Conservation (phyloP, 2,888 invertebrate species). For the Lasioglossum malachurum region DNA sequence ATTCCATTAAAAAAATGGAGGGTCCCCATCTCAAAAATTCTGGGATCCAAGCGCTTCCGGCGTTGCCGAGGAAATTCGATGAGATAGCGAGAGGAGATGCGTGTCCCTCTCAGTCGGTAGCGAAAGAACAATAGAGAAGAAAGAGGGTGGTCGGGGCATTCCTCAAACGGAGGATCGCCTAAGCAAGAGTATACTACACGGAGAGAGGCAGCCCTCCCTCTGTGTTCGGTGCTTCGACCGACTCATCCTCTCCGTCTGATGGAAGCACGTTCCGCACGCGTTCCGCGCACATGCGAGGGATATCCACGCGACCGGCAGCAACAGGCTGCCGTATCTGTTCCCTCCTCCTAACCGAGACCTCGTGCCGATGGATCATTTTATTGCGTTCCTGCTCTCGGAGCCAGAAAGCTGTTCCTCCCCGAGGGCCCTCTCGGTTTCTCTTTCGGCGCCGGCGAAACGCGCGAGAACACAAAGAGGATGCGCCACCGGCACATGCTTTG, state of each 20-base stretch:
- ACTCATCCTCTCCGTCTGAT: slow-evolving; percentile 55
- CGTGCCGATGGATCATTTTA: slow-evolving; percentile 75
- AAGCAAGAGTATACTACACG: slow-evolving; percentile 57
- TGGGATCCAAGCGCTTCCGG: neutral
- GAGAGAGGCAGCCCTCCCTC: slow-evolving; percentile 48
- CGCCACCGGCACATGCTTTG: neutral
- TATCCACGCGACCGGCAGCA: slow-evolving; percentile 81
- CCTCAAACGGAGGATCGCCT: slow-evolving; percentile 46
- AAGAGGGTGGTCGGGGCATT: slow-evolving; percentile 24
- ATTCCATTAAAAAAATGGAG: no score
- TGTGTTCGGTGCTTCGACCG: slow-evolving; percentile 54
- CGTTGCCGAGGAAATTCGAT: slow-evolving; percentile 4
- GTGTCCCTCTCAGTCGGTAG: slow-evolving; percentile 11
- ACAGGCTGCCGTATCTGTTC: slow-evolving; percentile 79
- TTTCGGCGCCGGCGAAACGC: slow-evolving; percentile 7
- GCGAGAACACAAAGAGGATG: slow-evolving; percentile 32
- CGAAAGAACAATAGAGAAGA: slow-evolving; percentile 40
- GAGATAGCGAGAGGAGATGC: neutral
- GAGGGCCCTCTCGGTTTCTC: neutral
- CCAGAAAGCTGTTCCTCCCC: slow-evolving; percentile 54
- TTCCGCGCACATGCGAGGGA: slow-evolving; percentile 66
- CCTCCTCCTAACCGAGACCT: slow-evolving; percentile 54
- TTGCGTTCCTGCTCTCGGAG: slow-evolving; percentile 72
- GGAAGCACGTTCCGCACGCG: slow-evolving; percentile 60
- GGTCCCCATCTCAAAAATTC: neutral